A percentile compares a stretch with the other conserved stretches of the same genome.
These are phyloP conservation scores for Podarcis lilfordi DNA, from an alignment of 2,797 vertebrate genomes.

Conservation along the genomic window DNA sequence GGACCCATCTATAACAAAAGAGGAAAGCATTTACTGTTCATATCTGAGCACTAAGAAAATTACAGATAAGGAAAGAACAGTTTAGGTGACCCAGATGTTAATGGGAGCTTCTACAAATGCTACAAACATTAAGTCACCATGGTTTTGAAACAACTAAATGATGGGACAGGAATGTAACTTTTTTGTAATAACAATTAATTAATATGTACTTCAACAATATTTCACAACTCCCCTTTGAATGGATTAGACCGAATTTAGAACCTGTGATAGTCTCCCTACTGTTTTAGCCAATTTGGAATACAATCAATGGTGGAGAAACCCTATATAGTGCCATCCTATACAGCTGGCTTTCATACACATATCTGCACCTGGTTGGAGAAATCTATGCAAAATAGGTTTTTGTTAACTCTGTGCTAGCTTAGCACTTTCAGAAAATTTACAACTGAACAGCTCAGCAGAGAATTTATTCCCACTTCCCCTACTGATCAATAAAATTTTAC, in stretches of 20 bases:
- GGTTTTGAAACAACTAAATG: background rate
- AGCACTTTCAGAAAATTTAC: background rate
- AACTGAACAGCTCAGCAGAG: background rate
- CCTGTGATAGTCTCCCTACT: background rate
- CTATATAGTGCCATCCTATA: background rate
- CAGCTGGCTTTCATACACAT: background rate
- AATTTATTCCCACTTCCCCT: background rate
- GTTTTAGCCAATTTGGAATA: background rate
- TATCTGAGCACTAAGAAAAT: background rate
- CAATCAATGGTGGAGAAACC: background rate
- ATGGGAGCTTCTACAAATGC: background rate
- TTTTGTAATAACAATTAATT: background rate
- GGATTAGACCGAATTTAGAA: background rate
- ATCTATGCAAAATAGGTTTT: background rate
- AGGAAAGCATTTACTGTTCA: conserved; percentile 22
- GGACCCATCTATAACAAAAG: conserved; percentile 90
- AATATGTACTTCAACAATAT: background rate
- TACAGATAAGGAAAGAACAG: background rate
- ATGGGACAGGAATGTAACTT: background rate
- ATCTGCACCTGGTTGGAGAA: background rate
- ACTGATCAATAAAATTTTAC: background rate
- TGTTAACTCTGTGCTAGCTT: background rate
- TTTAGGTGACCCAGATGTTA: background rate
- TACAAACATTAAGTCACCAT: background rate
- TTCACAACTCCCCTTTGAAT: background rate